Evolutionary conservation across 1,140 invertebrate genomes (phyloP).

Genomic region (Lasioglossum albipes): DNA sequence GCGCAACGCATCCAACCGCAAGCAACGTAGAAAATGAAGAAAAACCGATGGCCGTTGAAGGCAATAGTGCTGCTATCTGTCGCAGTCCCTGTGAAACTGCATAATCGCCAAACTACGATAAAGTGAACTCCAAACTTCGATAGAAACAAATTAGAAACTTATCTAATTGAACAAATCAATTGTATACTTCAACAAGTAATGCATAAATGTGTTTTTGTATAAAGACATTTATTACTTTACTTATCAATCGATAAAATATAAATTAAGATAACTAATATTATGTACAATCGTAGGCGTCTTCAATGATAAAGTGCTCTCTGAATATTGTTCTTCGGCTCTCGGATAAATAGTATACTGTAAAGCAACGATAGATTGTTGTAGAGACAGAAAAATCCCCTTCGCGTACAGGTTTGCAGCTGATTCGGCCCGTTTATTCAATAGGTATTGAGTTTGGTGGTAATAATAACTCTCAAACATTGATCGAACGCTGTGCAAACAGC

Average conservation of each 20-base stretch:
- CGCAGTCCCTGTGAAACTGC: background rate
- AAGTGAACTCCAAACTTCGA: background rate
- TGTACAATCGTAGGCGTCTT: conserved; percentile 21
- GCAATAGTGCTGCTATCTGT: conserved; percentile 8
- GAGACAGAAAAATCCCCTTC: background rate
- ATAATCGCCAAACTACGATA: too few species aligned
- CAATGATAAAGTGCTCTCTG: background rate
- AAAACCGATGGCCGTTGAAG: conserved; percentile 16
- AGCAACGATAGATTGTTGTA: background rate
- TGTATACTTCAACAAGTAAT: too few species aligned
- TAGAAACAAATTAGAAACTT: background rate
- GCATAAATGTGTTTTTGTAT: background rate
- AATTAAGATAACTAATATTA: conserved; percentile 3
- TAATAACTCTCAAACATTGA: conserved; percentile 92
- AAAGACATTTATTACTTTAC: background rate
- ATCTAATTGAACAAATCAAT: too few species aligned
- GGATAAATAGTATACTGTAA: background rate
- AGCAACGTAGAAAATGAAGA: conserved; percentile 1
- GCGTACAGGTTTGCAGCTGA: background rate
- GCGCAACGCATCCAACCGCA: conserved; percentile 40
- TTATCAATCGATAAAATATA: conserved; percentile 6
- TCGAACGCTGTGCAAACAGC: conserved; percentile 95
- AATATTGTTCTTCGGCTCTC: background rate
- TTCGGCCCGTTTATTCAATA: conserved; percentile 53
- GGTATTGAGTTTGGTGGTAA: conserved; percentile 93